These are phyloP conservation scores for Probosciger aterrimus DNA, from an alignment of 2,113 vertebrate genomes.

Conservation along the genomic window DNA sequence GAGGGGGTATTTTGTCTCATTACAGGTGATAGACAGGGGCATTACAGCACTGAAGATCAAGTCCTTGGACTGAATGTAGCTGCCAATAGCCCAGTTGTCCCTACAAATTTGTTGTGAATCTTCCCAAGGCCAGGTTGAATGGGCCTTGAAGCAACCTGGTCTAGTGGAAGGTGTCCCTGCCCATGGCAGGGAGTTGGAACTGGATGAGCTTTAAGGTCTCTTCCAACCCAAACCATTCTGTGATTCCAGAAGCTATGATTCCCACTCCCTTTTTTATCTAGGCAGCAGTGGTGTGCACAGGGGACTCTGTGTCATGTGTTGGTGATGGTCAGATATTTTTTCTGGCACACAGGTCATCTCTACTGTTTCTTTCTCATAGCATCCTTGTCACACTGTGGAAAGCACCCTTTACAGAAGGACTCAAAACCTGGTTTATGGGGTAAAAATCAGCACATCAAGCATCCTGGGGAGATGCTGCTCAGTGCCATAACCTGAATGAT, in stretches of 20 bases:
- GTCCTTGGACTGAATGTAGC: not conserved
- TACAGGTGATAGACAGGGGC: fast-evolving
- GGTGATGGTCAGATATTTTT: not conserved
- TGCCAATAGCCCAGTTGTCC: not conserved
- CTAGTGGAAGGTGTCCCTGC: not conserved
- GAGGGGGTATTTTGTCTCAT: not conserved
- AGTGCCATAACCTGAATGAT: fast-evolving
- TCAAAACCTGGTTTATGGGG: not conserved
- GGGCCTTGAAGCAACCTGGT: not conserved
- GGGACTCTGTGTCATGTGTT: not conserved
- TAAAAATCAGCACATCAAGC: not conserved
- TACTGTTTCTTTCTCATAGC: not conserved
- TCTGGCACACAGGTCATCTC: not conserved
- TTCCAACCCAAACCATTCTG: not conserved
- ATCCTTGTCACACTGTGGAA: not conserved
- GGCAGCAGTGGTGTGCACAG: not conserved
- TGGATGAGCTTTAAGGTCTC: not conserved
- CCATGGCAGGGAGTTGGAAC: not conserved
- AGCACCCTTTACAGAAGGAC: not conserved
- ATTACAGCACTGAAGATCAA: not conserved
- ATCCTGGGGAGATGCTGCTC: not conserved
- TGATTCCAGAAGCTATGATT: not conserved
- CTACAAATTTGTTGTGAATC: not conserved
- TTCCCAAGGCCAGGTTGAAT: not conserved
- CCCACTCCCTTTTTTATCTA: not conserved